Evolutionary conservation across 1,140 invertebrate genomes (phyloP).

Genomic region (Apis mellifera): Amel_HAv3.1 CM009942.2:7049501-7050000

Average conservation of each 20-base stretch:
- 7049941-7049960: too few species aligned
- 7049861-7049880: background rate
- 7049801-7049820: slow-evolving; percentile 16
- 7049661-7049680: slow-evolving; percentile 18
- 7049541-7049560: too few species aligned
- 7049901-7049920: too few species aligned
- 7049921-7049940: too few species aligned
- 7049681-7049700: slow-evolving; percentile 20
- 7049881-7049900: background rate
- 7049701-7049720: background rate
- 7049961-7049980: too few species aligned
- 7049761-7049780: slow-evolving; percentile 41
- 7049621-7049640: background rate
- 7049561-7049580: slow-evolving; percentile 44
- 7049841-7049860: slow-evolving; percentile 7
- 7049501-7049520: too few species aligned
- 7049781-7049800: background rate
- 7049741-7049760: slow-evolving; percentile 44
- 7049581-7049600: slow-evolving; percentile 23
- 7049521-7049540: too few species aligned
- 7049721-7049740: slow-evolving; percentile 44
- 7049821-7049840: background rate
- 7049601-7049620: background rate
- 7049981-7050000: too few species aligned
- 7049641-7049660: slow-evolving; percentile 3